Evolutionary conservation across 2,113 vertebrate genomes (phyloP), one percentile per base, ranked within the genome.

Genomic region (Anguilla rostrata): DNA sequence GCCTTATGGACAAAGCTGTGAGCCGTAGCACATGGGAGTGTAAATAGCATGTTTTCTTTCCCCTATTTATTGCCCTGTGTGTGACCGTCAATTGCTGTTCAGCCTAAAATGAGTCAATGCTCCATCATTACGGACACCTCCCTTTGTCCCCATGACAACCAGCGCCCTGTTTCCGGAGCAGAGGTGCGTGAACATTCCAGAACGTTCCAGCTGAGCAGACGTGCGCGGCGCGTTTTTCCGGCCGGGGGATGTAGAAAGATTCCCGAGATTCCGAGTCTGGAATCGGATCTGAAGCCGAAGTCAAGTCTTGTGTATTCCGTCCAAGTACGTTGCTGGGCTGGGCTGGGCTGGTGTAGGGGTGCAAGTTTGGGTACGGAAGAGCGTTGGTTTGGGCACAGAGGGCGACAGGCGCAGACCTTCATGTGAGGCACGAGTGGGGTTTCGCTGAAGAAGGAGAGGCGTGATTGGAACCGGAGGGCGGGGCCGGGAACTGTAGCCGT

Each of bases 1-100:
- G 90, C 89, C 90, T 90, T 90, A 88, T 87, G 91, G 66, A 88
- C 83, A 79, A 86, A 88, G 85, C 87, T 66, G 83, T 88, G 89
- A 89, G 89, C 78, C 82, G 89, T 81, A 86, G 85, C 56, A 81
- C 79, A 56, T 66, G 86, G 53, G 84, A 88, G 89, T 95, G 95
- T 95, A 95, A 90, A 95, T 94, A 94, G 92, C 83, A 87, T 93
- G 93, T 92, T 93, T 93, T 91, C 90, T 90, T 90, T 88, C 89
- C 88, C 88, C 89, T 89, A 90, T 92, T 90, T 90, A 88, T 90
- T 86, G 86, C 84, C 88, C 89, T 89, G 87, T 89, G 3, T 91
- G 85, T 83, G 85, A 86, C 82, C 39, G 87, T 90, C 87, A 79
- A 75, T 82, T 89, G 90, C 92, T 89, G 90, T 88, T 87, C 84